Base-by-base conservation (phyloP, 2,113 vertebrate species). In the Erythrocercus mccallii region DNA sequence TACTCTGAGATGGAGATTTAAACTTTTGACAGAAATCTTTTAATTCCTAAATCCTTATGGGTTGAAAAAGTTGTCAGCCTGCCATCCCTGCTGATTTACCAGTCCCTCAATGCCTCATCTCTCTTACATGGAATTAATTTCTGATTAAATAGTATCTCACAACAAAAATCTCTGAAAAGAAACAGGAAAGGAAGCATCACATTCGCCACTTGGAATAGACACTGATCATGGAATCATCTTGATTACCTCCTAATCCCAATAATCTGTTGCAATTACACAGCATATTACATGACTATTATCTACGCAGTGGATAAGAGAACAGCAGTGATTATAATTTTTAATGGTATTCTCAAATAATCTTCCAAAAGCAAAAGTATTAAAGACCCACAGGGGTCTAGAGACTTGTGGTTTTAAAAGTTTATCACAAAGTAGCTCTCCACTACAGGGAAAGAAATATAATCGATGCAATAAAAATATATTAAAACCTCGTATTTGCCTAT, bases 1-100 rank as follows among this genome's bases (percentile, higher is more conserved):
- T 5, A 81, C 24, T 44, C 44, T 27, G 19, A 84, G 66, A 58
- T 3, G 13, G 20, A 91, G 57, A 72, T 76, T 82, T 74, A 54
- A 90, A 84, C 62, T 85, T 88, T 22, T 68, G 84, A 93, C 88
- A 91, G 44, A 76, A 85, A 91, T 72, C 62, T 94, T 88, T 57
- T 81, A 68, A 94, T 76, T 88, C 74, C 31, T 72, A 94, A 95
- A 81, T 60, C 61, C 77, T 61, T 33, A 38, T 1, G 21, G 37
- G 37, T 40, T 31, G 17, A 38, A 40, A 47, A 70, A 81, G 64
- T 31, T 57, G 31, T 81, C 68, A 77, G 58, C 28, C 64, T 88
- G 69, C 54, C 72, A 87, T 53, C 47, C 72, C 89, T 81, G 73
- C 87, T 87, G 84, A 91, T 70, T 69, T 86, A 54, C 27, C n/a